Base-by-base conservation (phyloP, 2,888 invertebrate species). In the Portevinia maculata region DNA sequence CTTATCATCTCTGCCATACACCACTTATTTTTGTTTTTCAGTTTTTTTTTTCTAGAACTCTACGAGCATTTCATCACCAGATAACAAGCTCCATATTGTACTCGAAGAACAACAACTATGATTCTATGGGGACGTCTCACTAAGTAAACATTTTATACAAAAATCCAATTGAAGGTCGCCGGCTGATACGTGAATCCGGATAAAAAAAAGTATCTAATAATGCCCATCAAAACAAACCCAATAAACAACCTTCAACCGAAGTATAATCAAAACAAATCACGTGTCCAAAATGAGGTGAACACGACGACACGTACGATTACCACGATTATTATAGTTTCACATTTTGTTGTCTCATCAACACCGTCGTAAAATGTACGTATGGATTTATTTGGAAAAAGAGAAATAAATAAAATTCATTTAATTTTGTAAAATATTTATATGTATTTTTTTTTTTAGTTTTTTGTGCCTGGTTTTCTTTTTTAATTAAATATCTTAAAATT, bases 401-500 rank as follows among this genome's bases (percentile, higher is more conserved):
- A n/a, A 19, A 53, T 11, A 53, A 37, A 48, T 39, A 46, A 65
- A 64, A 55, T 17, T 30, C 39, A 59, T 57, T 53, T 32, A 28
- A 59, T 53, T 48, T 60, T 50, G 71, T 17, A n/a, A 70, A 70
- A 62, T 39, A 55, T 15, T 52, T 21, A 21, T 59, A 53, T 76
- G 52, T 32, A 39, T 48, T 21, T 50, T 41, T 32, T 3, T 41
- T 59, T 41, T 60, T 62, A 15, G 15, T 50, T 41, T 50, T 8
- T 62, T 52, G 46, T 67, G 13, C n/a, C 57, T 37, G 32, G 9
- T 41, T 59, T 13, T 6, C 37, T 30, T 19, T 62, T 69, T 81
- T 11, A 64, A 37, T 79, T 83, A 76, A 83, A 83, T 83, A 65
- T 64, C 81, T 76, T 83, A 78, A 37, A 19, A 41, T 28, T 83